Conservation (phyloP, 2,888 invertebrate genomes). For the Drosophila infuscata region DNA sequence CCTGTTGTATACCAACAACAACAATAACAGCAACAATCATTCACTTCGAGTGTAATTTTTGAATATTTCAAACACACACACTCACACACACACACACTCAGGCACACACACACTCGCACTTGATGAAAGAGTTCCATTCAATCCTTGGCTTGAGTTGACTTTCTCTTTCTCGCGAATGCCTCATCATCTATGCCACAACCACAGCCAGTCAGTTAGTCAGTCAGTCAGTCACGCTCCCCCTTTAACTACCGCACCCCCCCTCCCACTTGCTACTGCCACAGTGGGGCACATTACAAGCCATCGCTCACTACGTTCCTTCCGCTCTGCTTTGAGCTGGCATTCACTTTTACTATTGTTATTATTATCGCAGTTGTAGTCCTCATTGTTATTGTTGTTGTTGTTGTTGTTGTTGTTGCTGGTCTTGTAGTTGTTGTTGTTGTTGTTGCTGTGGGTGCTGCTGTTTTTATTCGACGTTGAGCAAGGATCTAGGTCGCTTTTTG, state of each 20-base stretch:
- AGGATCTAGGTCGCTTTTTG: constrained; percentile 78
- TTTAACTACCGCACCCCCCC: neutral
- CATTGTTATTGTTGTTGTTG: constrained; percentile 53
- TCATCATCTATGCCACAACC: constrained; percentile 42
- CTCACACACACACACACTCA: neutral
- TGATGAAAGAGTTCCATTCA: constrained; percentile 22
- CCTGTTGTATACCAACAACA: constrained; percentile 10
- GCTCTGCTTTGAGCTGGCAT: constrained; percentile 66
- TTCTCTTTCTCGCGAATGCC: constrained; percentile 18
- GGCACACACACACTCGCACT: neutral
- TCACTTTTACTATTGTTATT: constrained; percentile 72
- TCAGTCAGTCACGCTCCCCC: constrained; percentile 1
- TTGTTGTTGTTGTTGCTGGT: constrained; percentile 31
- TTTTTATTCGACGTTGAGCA: constrained; percentile 60
- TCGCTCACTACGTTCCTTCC: constrained; percentile 63
- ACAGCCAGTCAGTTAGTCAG: constrained; percentile 32
- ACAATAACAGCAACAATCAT: constrained; percentile 14
- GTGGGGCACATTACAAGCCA: constrained; percentile 50
- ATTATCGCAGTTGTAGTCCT: constrained; percentile 71
- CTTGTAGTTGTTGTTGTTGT: constrained; percentile 69
- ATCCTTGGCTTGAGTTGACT: constrained; percentile 18
- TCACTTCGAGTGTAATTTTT: constrained; percentile 58
- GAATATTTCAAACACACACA: constrained; percentile 42
- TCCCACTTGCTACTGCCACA: neutral
- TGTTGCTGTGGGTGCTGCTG: constrained; percentile 54